Base-by-base conservation (phyloP, 2,888 invertebrate species). In the Autographa pulchrina region DNA sequence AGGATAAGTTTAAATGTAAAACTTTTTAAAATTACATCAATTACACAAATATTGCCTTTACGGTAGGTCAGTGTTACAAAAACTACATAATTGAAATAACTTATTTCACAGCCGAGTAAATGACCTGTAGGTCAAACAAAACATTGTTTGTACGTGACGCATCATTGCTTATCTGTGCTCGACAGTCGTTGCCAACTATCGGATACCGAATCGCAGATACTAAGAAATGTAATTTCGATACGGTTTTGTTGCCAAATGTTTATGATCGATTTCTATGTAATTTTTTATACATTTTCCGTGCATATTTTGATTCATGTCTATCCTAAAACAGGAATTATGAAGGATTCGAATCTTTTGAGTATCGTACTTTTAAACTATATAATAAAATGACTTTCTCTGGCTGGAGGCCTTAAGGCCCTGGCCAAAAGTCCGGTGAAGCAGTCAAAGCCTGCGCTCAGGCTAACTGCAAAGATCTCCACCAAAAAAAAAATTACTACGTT, bases 91-190 rank as follows among this genome's bases (percentile, higher is more conserved):
- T 13, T 56, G 32, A 32, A 16, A 59, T 59, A 5, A 59, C 14
- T 59, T 56, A 25, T 56, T 25, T 5, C n/a, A 16, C n/a, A 7
- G 35, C 7, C 48, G n/a, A 48, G 48, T n/a, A n/a, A n/a, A 2
- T 59, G 59, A 59, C 59, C 32, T n/a, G 13, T 13, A 11, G 54
- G 54, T 56, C 54, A 56, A 20, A 20, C 54, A 20, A 54, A 54
- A 20, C 20, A 25, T 25, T 25, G 20, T 56, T 25, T 18, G 2
- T 11, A 4, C 11, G 54, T 20, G 54, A 56, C 54, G 54, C 54
- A 56, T 13, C 25, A 13, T 11, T 56, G 20, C 13, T 25, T 20
- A 56, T 56, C 54, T 56, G 20, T 56, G 54, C 3, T 25, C 18
- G 25, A 25, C 25, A 25, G 25, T n/a, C n/a, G n/a, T 48, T 48